phyloP scores from a whole-genome alignment of 2,113 vertebrate genomes.

The Alosa alosa region DNA sequence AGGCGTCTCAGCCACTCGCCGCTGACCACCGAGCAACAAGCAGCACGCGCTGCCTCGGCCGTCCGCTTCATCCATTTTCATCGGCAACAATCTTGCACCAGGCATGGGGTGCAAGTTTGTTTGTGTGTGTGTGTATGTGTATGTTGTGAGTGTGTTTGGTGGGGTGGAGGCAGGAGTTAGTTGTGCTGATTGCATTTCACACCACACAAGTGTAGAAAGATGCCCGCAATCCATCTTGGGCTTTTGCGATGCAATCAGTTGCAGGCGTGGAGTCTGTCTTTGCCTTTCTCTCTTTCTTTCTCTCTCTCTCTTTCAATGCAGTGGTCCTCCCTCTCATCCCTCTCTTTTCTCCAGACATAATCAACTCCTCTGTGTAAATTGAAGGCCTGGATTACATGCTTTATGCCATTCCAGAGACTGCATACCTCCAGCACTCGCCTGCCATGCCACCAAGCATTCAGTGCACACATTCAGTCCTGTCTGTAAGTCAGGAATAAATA shows the following conservation, averaged over 20 bases:
- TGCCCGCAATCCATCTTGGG: slow-evolving; percentile 8
- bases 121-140: neutral
- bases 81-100: neutral
- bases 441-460: neutral
- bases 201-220: slow-evolving; percentile 19
- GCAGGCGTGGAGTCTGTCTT: neutral
- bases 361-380: neutral
- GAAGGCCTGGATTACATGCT: neutral
- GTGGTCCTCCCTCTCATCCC: neutral
- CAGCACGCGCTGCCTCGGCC: neutral
- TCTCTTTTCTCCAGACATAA: neutral
- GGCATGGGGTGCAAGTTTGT: neutral
- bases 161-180: neutral
- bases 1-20: neutral
- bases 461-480: neutral
- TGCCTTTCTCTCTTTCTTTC: neutral
- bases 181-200: slow-evolving; percentile 33
- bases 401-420: neutral
- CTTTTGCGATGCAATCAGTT: slow-evolving; percentile 25
- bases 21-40: slow-evolving; percentile 7
- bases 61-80: neutral
- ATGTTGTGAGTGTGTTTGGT: neutral
- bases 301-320: neutral
- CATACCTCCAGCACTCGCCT: neutral
- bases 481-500: neutral